Percentiles rank a stretch among this genome's conserved stretches.
These are phyloP conservation scores for Ecliptopera silaceata DNA, from an alignment of 2,888 invertebrate species.

Conservation along the genomic window DNA sequence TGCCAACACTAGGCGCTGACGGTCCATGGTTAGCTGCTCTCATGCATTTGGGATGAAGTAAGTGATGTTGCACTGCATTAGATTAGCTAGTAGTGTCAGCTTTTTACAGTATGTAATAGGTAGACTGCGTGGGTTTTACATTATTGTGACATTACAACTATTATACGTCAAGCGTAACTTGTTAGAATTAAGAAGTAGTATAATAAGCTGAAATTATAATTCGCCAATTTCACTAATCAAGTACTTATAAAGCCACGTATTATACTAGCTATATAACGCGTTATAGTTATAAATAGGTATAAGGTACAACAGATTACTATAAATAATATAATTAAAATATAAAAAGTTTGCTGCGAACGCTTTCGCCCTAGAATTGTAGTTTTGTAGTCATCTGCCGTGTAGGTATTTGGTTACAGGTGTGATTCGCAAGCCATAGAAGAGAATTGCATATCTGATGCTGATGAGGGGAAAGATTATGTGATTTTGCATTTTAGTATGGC, in stretches of 20 bases:
- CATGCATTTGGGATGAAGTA: conserved; percentile 32
- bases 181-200: no score
- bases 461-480: conserved; percentile 4
- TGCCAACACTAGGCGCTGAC: conserved; percentile 28
- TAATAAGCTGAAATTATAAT: no score
- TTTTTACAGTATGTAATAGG: no score
- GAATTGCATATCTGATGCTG: conserved; percentile 6
- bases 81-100: background rate
- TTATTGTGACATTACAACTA: no score
- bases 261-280: no score
- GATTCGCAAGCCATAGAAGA: conserved; percentile 6
- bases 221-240: no score
- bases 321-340: background rate
- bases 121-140: no score
- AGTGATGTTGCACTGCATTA: conserved; percentile 14
- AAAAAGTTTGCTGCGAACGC: background rate
- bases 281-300: no score
- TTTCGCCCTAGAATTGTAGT: background rate
- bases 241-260: no score
- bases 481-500: conserved; percentile 1
- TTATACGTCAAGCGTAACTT: no score
- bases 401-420: conserved; percentile 8
- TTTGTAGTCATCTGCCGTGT: conserved; percentile 18
- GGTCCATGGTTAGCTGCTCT: conserved; percentile 28
- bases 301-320: no score